Percentiles rank a stretch among this genome's conserved stretches.
Evolutionary conservation across 2,113 vertebrate genomes (phyloP).

Genomic region (Rafetus swinhoei): DNA sequence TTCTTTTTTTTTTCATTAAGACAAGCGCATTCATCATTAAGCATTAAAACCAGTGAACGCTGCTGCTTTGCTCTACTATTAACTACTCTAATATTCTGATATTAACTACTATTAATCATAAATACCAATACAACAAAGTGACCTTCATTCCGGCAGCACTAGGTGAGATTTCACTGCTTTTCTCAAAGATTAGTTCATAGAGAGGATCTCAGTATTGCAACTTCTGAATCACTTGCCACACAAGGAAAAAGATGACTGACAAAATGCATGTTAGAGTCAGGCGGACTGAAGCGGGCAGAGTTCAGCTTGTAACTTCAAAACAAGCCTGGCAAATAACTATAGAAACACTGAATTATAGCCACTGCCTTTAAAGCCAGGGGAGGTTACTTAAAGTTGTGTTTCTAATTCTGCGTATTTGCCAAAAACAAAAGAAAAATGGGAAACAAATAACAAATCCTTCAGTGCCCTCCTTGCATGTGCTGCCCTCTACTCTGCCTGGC

Average conservation of each 20-base stretch:
- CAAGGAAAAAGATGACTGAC: background rate
- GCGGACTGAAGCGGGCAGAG: background rate
- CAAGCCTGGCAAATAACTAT: fast-evolving
- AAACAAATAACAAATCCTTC: constrained; percentile 46
- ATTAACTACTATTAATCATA: constrained; percentile 15
- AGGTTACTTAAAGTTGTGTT: background rate
- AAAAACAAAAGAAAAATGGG: background rate
- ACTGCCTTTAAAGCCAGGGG: background rate
- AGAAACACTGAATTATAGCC: background rate
- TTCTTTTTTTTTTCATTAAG: background rate
- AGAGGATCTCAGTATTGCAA: background rate
- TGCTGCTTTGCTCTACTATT: background rate
- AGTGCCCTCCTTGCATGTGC: constrained; percentile 26
- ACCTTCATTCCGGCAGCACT: background rate
- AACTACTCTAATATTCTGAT: background rate
- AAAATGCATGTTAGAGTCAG: background rate
- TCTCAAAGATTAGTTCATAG: constrained; percentile 2
- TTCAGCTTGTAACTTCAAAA: constrained; percentile 26
- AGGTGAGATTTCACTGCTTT: background rate
- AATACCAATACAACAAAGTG: background rate
- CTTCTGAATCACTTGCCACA: background rate
- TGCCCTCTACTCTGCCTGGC: constrained; percentile 46
- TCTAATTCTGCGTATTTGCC: background rate
- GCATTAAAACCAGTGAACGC: background rate
- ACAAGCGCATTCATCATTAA: background rate